Percentiles rank a stretch among this genome's conserved stretches.
Evolutionary conservation across 2,888 invertebrate genomes (phyloP).

Genomic region (Bursaphelenchus okinawaensis): DNA sequence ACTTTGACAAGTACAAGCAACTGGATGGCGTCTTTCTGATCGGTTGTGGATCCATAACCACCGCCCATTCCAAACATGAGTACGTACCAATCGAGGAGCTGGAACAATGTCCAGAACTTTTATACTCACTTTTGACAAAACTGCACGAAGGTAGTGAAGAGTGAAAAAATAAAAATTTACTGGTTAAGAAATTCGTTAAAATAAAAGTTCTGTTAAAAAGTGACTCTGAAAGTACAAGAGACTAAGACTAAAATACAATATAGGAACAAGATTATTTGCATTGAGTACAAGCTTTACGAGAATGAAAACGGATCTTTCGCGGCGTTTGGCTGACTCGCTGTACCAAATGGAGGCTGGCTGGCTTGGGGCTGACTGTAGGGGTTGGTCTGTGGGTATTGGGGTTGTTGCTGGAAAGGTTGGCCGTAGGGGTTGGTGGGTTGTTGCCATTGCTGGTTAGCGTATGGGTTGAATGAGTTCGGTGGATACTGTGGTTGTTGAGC

Average conservation of each 20-base stretch:
- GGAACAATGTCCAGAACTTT: slow-evolving; percentile 2
- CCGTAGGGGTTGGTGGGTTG: slow-evolving; percentile 6
- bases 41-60: slow-evolving; percentile 51
- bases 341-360: slow-evolving; percentile 2
- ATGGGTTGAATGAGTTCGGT: background rate
- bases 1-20: slow-evolving; percentile 33
- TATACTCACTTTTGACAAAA: background rate
- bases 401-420: slow-evolving; percentile 2
- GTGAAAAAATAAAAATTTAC: too few species aligned
- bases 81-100: slow-evolving; percentile 40
- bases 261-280: background rate
- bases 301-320: slow-evolving; percentile 12
- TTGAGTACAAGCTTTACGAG: background rate
- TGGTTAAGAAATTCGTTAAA: background rate
- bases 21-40: slow-evolving; percentile 45
- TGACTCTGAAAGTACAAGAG: too few species aligned
- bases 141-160: too few species aligned
- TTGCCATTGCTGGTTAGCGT: slow-evolving; percentile 7
- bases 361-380: background rate
- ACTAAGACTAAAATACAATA: too few species aligned
- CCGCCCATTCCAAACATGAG: slow-evolving; percentile 48
- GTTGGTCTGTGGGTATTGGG: background rate
- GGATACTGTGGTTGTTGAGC: slow-evolving; percentile 6
- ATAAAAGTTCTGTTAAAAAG: background rate
- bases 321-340: slow-evolving; percentile 8